These are phyloP conservation scores for Drosophila melanocephala DNA, from an alignment of 2,888 invertebrate species.

Conservation along the genomic window DNA sequence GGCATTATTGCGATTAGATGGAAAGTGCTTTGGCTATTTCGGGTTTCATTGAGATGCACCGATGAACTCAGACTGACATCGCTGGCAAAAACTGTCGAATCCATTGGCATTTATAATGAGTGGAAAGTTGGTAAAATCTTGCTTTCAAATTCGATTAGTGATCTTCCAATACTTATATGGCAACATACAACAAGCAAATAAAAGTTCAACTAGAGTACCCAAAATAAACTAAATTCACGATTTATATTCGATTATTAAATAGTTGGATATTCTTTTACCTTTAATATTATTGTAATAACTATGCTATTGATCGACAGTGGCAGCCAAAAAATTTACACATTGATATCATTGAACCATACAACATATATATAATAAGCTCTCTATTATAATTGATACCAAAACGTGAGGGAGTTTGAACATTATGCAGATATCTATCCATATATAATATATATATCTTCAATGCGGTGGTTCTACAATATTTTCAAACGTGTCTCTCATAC, in stretches of 20 bases:
- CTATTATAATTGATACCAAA: not conserved
- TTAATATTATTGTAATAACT: not conserved
- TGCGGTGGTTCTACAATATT: not conserved
- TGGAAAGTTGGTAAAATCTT: constrained; percentile 63
- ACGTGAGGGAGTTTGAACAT: not conserved
- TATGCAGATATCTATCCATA: not conserved
- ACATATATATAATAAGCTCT: not conserved
- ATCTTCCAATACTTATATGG: constrained; percentile 6
- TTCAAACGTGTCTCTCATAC: not conserved
- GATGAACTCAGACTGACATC: constrained; percentile 64
- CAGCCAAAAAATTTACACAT: not conserved
- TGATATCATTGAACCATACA: not conserved
- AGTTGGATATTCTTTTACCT: not conserved
- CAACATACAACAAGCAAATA: not conserved
- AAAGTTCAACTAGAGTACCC: not conserved
- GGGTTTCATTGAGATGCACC: constrained; percentile 49
- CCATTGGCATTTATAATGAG: constrained; percentile 73
- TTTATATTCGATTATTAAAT: not conserved
- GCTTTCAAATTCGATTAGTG: constrained; percentile 25
- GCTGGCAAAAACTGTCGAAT: constrained; percentile 45
- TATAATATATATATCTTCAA: not conserved
- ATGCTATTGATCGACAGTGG: not conserved
- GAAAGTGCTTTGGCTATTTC: constrained; percentile 26
- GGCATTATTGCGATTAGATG: constrained; percentile 62
- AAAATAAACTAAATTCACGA: not conserved